Percentiles rank a stretch among this genome's conserved stretches.
Evolutionary conservation across 2,888 invertebrate species (phyloP).

Genomic region (Hyles lineata): DNA sequence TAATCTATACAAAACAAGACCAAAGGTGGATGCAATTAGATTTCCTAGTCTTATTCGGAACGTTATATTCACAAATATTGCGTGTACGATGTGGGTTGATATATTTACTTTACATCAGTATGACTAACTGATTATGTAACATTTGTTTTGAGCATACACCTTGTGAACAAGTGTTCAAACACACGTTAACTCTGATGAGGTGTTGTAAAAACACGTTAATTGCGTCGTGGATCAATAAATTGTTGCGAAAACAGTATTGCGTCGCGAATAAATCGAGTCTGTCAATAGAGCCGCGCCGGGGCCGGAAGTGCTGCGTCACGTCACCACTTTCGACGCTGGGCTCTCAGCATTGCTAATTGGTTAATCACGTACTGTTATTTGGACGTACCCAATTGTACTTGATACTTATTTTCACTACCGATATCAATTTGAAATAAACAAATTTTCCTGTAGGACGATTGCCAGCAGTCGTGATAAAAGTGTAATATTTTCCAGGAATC

Average conservation of each 20-base stretch:
- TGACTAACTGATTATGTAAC: not conserved
- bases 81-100: not conserved
- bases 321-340: slow-evolving; percentile 40
- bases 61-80: not conserved
- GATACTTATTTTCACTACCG: not conserved
- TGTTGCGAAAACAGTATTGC: slow-evolving; percentile 47
- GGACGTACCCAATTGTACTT: not conserved
- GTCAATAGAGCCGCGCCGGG: slow-evolving; percentile 51
- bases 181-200: no score
- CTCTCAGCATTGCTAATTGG: slow-evolving; percentile 53
- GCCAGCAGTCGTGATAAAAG: not conserved
- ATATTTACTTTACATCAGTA: not conserved
- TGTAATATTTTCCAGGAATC: not conserved
- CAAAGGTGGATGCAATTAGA: not conserved
- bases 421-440: not conserved
- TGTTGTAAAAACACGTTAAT: slow-evolving; percentile 8
- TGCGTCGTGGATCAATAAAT: slow-evolving; percentile 7
- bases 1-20: not conserved
- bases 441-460: not conserved
- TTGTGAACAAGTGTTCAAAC: not conserved
- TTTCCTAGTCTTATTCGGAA: not conserved
- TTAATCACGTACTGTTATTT: slow-evolving; percentile 50
- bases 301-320: slow-evolving; percentile 44
- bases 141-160: not conserved
- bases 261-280: slow-evolving; percentile 48